Conservation (phyloP, 1,140 invertebrate species). For the Grapholita molesta region DNA sequence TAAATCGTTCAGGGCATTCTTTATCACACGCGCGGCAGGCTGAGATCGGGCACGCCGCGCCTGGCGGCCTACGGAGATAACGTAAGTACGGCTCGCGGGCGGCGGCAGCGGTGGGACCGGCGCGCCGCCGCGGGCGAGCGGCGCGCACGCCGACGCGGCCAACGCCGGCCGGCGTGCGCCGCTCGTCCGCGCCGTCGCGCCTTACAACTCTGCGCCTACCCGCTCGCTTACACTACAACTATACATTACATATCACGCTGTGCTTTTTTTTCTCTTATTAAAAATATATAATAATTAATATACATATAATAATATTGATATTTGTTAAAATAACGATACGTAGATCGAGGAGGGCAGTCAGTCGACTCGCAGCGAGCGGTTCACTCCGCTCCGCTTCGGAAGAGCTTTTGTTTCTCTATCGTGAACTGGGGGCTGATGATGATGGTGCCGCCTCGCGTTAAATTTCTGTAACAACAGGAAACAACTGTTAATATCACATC, state of each 20-base stretch:
- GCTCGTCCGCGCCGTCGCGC: conserved; percentile 18
- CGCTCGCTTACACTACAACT: conserved; percentile 64
- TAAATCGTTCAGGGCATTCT: conserved; percentile 60
- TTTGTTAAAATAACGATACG: conserved; percentile 76
- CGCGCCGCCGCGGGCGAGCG: conserved; percentile 34
- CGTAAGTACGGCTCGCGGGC: conserved; percentile 45
- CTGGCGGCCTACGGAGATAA: conserved; percentile 24
- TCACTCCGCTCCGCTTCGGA: conserved; percentile 82
- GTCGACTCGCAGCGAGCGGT: conserved; percentile 54
- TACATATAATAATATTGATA: conserved; percentile 77
- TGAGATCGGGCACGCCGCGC: conserved; percentile 68
- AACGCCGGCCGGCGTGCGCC: neutral
- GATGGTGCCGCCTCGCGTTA: conserved; percentile 89
- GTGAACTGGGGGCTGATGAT: conserved; percentile 91
- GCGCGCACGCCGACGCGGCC: conserved; percentile 26
- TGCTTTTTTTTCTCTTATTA: conserved; percentile 74
- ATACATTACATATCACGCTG: conserved; percentile 76
- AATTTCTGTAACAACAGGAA: conserved; percentile 81
- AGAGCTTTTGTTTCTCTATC: conserved; percentile 92
- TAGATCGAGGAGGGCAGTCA: conserved; percentile 72
- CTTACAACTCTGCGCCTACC: conserved; percentile 35
- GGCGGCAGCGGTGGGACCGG: conserved; percentile 49
- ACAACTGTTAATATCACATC: conserved; percentile 31
- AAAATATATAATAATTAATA: conserved; percentile 75
- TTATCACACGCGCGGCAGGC: conserved; percentile 67